A percentile compares a stretch with the other conserved stretches of the same genome.
These are phyloP conservation scores for Luperina nickerlii DNA, from an alignment of 2,888 invertebrate species.

Conservation along the genomic window DNA sequence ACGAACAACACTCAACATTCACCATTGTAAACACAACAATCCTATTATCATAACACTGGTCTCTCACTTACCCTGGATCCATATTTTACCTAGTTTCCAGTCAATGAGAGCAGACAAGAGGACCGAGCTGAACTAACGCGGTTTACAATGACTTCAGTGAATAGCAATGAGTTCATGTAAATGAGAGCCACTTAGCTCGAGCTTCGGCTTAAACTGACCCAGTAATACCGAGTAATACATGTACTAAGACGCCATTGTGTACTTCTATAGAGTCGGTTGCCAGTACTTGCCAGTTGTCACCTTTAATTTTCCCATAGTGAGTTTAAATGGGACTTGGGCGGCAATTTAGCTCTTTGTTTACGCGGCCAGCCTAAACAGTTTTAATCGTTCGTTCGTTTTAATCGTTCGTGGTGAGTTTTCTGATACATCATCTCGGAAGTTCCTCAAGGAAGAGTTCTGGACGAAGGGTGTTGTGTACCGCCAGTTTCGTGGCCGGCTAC, in stretches of 20 bases:
- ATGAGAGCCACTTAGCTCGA: slow-evolving; percentile 47
- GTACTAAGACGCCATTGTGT: slow-evolving; percentile 77
- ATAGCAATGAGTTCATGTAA: slow-evolving; percentile 60
- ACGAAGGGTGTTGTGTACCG: no score
- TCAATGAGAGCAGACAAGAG: slow-evolving; percentile 44
- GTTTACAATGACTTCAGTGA: slow-evolving; percentile 50
- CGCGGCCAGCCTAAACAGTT: background rate
- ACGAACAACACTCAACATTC: slow-evolving; percentile 25
- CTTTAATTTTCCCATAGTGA: slow-evolving; percentile 30
- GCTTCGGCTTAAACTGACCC: slow-evolving; percentile 35
- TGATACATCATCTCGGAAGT: no score
- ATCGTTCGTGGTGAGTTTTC: no score
- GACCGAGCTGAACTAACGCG: slow-evolving; percentile 38
- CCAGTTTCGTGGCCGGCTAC: no score
- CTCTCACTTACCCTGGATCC: slow-evolving; percentile 43
- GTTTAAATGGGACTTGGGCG: slow-evolving; percentile 14
- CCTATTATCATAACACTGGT: slow-evolving; percentile 48
- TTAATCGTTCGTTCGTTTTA: no score
- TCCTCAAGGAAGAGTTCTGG: no score
- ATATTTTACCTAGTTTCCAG: slow-evolving; percentile 54
- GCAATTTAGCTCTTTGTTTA: slow-evolving; percentile 17
- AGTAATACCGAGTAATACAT: slow-evolving; percentile 75
- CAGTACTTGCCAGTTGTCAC: slow-evolving; percentile 19
- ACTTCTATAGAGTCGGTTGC: background rate
- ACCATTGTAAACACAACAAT: slow-evolving; percentile 34